Evolutionary conservation across 2,888 invertebrate species (phyloP).

Genomic region (Ophion obscuratus): DNA sequence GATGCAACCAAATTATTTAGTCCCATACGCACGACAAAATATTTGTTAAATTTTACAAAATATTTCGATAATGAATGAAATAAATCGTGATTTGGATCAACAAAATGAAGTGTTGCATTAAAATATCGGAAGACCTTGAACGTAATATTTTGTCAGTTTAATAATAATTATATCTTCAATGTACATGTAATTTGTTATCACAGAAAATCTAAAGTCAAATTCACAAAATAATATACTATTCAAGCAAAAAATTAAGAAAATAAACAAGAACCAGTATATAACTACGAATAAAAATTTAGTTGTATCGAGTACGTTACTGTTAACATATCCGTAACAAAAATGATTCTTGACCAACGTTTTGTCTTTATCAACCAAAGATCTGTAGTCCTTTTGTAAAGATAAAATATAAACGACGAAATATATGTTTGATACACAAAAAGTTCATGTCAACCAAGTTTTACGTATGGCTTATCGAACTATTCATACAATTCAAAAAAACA

Average conservation of each 20-base stretch:
- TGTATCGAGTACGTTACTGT: slow-evolving; percentile 12
- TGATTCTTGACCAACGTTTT: slow-evolving; percentile 5
- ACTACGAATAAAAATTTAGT: slow-evolving; percentile 26
- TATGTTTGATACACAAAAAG: slow-evolving; percentile 14
- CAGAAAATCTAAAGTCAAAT: background rate
- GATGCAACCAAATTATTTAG: slow-evolving; percentile 8
- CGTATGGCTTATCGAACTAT: slow-evolving; percentile 1
- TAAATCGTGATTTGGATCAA: background rate
- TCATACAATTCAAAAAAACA: slow-evolving; percentile 17
- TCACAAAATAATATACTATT: slow-evolving; percentile 12
- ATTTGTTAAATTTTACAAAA: slow-evolving; percentile 4
- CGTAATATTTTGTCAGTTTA: slow-evolving; percentile 17
- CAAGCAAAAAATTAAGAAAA: slow-evolving; percentile 10
- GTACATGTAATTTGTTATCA: too few relatives aligned
- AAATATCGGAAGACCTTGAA: slow-evolving; percentile 3
- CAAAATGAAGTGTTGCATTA: slow-evolving; percentile 15
- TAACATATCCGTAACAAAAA: slow-evolving; percentile 6
- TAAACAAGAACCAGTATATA: slow-evolving; percentile 7
- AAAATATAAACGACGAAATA: slow-evolving; percentile 19
- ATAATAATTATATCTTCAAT: background rate
- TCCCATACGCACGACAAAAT: slow-evolving; percentile 18
- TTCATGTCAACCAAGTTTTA: slow-evolving; percentile 18
- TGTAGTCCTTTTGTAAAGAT: slow-evolving; percentile 19
- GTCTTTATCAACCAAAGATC: slow-evolving; percentile 12
- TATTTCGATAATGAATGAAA: slow-evolving; percentile 3